Evolutionary conservation across 2,888 invertebrate genomes (phyloP).

Genomic region (Dryobota labecula): DNA sequence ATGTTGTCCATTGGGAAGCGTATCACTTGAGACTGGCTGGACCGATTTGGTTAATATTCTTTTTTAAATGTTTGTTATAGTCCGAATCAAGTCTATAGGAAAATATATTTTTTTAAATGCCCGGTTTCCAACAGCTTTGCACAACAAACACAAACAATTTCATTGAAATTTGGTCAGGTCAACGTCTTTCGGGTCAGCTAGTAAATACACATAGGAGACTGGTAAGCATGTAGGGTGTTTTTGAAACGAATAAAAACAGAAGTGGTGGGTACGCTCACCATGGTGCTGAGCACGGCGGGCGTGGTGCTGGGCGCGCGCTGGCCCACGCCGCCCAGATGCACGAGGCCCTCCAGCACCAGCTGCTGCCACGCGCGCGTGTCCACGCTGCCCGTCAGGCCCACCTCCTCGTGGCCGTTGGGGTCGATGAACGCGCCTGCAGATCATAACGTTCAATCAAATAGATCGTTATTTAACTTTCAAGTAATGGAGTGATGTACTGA

Average conservation of each 20-base stretch:
- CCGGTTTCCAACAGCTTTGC: not conserved
- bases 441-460: no score
- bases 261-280: not conserved
- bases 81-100: not conserved
- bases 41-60: not conserved
- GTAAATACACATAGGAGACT: not conserved
- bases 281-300: constrained; percentile 9
- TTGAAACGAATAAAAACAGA: not conserved
- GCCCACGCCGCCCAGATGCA: constrained; percentile 82
- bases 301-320: constrained; percentile 37
- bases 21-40: not conserved
- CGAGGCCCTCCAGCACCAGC: constrained; percentile 84
- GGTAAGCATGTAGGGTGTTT: not conserved
- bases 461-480: no score
- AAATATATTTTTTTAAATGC: not conserved
- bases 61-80: not conserved
- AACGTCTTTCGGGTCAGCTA: not conserved
- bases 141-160: not conserved
- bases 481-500: constrained; percentile 72
- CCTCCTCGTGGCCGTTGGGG: constrained; percentile 86
- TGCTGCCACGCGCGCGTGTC: constrained; percentile 88
- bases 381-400: constrained; percentile 85
- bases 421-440: constrained; percentile 84
- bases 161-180: not conserved
- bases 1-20: not conserved